Evolutionary conservation across 2,797 vertebrate genomes (phyloP).

Genomic region (Scyliorhinus canicula): DNA sequence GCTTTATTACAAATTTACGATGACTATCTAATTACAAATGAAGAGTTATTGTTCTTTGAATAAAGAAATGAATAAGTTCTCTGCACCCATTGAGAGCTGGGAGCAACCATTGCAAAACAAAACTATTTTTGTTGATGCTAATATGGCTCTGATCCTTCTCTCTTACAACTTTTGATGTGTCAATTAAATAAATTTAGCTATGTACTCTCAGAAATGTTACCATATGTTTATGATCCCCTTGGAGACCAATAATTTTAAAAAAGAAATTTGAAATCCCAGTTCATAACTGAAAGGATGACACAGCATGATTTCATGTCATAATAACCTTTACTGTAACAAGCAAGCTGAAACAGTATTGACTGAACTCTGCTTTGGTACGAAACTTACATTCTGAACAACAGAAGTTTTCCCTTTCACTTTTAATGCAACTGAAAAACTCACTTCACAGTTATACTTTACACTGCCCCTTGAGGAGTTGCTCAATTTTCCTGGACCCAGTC

Average conservation of each 20-base stretch:
- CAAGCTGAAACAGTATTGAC: too few species aligned
- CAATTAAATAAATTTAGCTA: neutral
- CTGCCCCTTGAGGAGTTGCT: too few species aligned
- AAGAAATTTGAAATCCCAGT: neutral
- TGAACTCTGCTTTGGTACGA: too few species aligned
- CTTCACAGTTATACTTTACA: neutral
- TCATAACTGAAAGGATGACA: too few species aligned
- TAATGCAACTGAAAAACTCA: too few species aligned
- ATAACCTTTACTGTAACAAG: too few species aligned
- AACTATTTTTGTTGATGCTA: neutral
- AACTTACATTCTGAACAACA: neutral
- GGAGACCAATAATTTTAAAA: neutral
- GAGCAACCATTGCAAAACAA: neutral
- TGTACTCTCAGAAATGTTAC: neutral
- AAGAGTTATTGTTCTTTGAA: neutral
- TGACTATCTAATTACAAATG: neutral
- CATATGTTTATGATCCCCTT: neutral
- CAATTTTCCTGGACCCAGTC: too few species aligned
- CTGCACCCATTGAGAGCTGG: too few species aligned
- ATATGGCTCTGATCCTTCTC: neutral
- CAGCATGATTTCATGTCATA: too few species aligned
- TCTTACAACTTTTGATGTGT: neutral
- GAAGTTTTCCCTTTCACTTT: neutral
- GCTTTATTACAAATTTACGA: conserved; percentile 10
- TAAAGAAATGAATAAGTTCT: neutral